phyloP scores from a whole-genome alignment of 1,140 invertebrate species.

The Drosophila sproati region DNA sequence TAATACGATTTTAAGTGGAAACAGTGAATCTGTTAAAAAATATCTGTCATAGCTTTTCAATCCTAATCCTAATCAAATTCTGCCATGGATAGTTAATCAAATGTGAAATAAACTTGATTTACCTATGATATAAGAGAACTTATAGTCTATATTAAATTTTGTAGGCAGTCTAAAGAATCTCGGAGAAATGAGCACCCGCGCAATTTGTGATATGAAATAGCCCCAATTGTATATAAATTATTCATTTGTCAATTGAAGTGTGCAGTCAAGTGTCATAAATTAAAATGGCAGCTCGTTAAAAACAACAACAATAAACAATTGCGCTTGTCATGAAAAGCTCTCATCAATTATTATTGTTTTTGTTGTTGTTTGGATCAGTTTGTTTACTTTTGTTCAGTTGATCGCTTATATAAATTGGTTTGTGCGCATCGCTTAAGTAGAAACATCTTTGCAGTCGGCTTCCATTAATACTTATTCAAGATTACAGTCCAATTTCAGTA shows the following conservation, averaged over 20 bases:
- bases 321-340: constrained; percentile 23
- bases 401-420: constrained; percentile 55
- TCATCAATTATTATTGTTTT: constrained; percentile 12
- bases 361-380: constrained; percentile 7
- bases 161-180: background rate
- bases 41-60: no score
- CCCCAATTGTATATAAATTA: constrained; percentile 5
- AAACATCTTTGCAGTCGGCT: constrained; percentile 33
- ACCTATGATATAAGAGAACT: no score
- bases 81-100: no score
- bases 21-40: no score
- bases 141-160: no score
- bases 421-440: constrained; percentile 32
- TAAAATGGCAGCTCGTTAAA: constrained; percentile 20
- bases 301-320: constrained; percentile 39
- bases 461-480: constrained; percentile 29
- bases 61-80: no score
- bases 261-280: constrained; percentile 36
- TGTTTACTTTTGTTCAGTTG: constrained; percentile 15
- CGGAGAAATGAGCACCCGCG: constrained; percentile 9
- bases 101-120: no score
- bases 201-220: background rate
- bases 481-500: constrained; percentile 34
- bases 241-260: constrained; percentile 21
- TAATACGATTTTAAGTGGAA: no score